Percentiles rank a stretch among this genome's conserved stretches.
Evolutionary conservation across 2,113 vertebrate species (phyloP).

Genomic region (Naja naja): DNA sequence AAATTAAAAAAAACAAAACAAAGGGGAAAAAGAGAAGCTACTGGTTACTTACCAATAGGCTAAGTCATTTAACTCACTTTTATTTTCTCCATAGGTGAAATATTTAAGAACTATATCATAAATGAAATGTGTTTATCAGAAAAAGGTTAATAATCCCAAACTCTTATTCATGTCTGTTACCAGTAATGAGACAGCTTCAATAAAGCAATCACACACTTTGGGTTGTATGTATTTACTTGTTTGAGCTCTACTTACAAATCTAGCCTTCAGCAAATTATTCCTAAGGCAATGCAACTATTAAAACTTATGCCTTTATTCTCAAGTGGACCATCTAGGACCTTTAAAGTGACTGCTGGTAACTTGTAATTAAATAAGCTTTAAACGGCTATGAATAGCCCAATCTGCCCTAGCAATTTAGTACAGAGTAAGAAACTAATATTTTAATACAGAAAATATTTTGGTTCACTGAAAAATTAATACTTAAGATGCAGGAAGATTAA

Average conservation of each 20-base stretch:
- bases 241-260: neutral
- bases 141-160: neutral
- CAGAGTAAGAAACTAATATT: neutral
- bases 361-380: neutral
- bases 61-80: neutral
- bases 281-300: neutral
- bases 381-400: neutral
- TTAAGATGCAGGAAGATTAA: neutral
- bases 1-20: neutral
- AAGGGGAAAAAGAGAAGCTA: neutral
- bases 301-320: neutral
- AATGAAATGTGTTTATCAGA: neutral
- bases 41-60: accelerated
- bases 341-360: neutral
- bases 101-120: neutral
- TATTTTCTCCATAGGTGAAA: neutral
- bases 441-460: neutral
- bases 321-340: neutral
- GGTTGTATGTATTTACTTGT: no score
- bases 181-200: neutral
- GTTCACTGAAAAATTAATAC: neutral
- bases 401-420: neutral
- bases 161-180: neutral
- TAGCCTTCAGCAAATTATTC: neutral
- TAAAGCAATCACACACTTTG: neutral